These are phyloP conservation scores for Myioborus melanocephalus DNA, from an alignment of 2,797 vertebrate species.

Conservation along the genomic window DNA sequence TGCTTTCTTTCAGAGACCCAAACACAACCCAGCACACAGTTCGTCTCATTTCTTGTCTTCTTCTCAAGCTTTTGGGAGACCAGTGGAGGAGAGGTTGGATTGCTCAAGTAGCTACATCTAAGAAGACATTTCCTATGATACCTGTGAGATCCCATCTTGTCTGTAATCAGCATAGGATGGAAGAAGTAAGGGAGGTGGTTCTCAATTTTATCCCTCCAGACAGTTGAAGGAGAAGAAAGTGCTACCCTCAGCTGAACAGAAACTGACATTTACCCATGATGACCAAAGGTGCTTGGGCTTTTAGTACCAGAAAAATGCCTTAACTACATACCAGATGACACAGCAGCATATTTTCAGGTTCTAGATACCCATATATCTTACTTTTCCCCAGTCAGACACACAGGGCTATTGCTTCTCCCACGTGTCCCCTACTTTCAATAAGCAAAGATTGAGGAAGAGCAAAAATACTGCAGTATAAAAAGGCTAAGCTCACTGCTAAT, in stretches of 20 bases:
- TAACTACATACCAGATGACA: rapidly evolving
- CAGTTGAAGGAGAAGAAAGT: not conserved
- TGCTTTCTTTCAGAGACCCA: not conserved
- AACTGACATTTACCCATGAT: not conserved
- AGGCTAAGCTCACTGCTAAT: not conserved
- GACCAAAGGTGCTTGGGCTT: not conserved
- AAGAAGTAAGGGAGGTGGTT: not conserved
- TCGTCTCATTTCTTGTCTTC: not conserved
- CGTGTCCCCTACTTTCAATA: not conserved
- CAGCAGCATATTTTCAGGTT: not conserved
- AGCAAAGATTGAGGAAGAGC: not conserved
- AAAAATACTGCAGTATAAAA: not conserved
- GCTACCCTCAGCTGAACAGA: not conserved
- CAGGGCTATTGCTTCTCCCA: not conserved
- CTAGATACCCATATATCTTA: not conserved
- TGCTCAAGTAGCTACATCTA: not conserved
- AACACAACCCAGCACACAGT: not conserved
- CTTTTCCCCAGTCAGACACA: not conserved
- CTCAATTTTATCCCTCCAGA: not conserved
- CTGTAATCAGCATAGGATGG: not conserved
- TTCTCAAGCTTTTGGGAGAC: not conserved
- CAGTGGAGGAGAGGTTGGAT: not conserved
- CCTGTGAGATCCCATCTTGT: not conserved
- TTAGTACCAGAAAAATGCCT: not conserved
- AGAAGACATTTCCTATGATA: not conserved